phyloP scores from a whole-genome alignment of 2,888 invertebrate genomes.

The Zaprionus obscuricornis region DNA sequence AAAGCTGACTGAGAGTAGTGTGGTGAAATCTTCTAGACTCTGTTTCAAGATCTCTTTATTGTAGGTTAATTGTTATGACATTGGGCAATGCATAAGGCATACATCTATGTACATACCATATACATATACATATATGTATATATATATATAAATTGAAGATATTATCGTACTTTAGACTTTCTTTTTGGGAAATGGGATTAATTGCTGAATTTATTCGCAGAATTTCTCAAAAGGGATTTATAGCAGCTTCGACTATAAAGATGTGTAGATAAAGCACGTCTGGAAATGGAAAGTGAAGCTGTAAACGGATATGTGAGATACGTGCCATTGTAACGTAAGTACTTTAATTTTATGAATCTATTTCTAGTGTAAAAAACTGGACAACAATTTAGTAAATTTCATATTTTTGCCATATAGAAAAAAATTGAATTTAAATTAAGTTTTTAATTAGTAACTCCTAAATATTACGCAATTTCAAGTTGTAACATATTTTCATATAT shows the following conservation, averaged over 20 bases:
- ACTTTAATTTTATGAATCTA: not conserved
- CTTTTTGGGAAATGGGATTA: constrained; percentile 58
- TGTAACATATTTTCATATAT: constrained; percentile 17
- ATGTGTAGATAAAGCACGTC: constrained; percentile 53
- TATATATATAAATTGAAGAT: too few species aligned
- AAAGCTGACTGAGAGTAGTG: constrained; percentile 33
- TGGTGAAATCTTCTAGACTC: constrained; percentile 66
- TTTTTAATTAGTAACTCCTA: constrained; percentile 28
- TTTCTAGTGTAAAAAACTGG: too few species aligned
- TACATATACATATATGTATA: too few species aligned
- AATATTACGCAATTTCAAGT: constrained; percentile 24
- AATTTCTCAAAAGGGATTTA: constrained; percentile 23
- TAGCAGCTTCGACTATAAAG: too few species aligned
- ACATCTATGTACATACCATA: not conserved
- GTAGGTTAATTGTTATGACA: constrained; percentile 76
- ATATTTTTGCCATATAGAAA: too few species aligned
- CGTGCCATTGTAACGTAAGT: constrained; percentile 6
- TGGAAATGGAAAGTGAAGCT: constrained; percentile 54
- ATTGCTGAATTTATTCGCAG: constrained; percentile 21
- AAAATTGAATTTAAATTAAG: too few species aligned
- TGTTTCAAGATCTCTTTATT: constrained; percentile 71
- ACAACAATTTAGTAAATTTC: too few species aligned
- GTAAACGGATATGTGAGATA: not conserved
- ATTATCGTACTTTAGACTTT: constrained; percentile 52
- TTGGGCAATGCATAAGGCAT: constrained; percentile 62